Evolutionary conservation across 1,140 invertebrate species (phyloP).

Genomic region (Drosophila hydei): DNA sequence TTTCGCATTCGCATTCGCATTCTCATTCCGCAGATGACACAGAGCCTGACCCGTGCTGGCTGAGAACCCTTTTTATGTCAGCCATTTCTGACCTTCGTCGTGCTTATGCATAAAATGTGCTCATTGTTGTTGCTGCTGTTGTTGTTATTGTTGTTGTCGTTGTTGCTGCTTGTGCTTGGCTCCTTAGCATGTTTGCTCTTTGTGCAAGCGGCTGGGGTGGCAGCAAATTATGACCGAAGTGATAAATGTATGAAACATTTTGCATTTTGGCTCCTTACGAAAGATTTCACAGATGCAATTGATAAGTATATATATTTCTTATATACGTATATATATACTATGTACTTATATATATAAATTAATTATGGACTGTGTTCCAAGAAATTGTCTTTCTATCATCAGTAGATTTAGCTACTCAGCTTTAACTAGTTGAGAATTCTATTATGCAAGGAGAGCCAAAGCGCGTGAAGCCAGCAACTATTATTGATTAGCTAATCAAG

Average conservation of each 20-base stretch:
- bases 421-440: too few species aligned
- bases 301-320: too few species aligned
- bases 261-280: background rate
- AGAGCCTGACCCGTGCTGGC: background rate
- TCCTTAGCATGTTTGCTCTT: conserved; percentile 4
- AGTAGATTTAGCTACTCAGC: too few species aligned
- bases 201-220: background rate
- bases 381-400: too few species aligned
- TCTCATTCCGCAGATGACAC: background rate
- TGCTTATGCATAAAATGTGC: conserved; percentile 58
- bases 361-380: too few species aligned
- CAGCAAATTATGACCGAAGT: conserved; percentile 21
- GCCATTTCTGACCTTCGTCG: conserved; percentile 54
- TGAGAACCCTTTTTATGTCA: conserved; percentile 41
- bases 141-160: conserved; percentile 10
- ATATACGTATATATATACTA: too few species aligned
- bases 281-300: too few species aligned
- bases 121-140: conserved; percentile 20
- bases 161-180: background rate
- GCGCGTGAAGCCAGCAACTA: too few species aligned
- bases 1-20: background rate
- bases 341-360: too few species aligned
- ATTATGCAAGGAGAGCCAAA: too few species aligned
- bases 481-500: too few species aligned
- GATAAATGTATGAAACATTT: conserved; percentile 21